Conservation (phyloP, 2,113 vertebrate genomes). For the Indicator maculatus region DNA sequence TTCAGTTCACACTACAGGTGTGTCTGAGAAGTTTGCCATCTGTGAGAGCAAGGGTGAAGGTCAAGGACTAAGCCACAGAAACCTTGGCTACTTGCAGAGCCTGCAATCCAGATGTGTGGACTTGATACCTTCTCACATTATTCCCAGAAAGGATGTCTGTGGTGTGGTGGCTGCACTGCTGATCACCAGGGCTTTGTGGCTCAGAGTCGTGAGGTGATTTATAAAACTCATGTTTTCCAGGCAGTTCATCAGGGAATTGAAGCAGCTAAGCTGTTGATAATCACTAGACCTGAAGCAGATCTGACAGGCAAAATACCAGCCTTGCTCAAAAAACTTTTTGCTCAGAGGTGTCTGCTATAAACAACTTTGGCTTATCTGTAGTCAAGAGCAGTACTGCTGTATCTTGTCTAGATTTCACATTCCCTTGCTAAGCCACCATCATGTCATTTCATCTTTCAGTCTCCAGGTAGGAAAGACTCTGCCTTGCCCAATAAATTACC, state of each 20-base stretch:
- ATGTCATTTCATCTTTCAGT: background rate
- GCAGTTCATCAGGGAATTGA: conserved; percentile 53
- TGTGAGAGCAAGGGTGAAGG: conserved; percentile 37
- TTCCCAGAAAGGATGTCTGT: conserved; percentile 42
- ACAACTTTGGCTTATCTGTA: conserved; percentile 42
- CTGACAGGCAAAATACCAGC: conserved; percentile 34
- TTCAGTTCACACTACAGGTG: conserved; percentile 25
- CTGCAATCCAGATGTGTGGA: conserved; percentile 52
- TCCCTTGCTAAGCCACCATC: background rate
- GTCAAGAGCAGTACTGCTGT: background rate
- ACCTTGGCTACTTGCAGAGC: conserved; percentile 58
- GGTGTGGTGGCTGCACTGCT: conserved; percentile 34
- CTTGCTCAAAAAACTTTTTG: conserved; percentile 12
- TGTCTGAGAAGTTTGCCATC: conserved; percentile 36
- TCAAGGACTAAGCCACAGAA: conserved; percentile 56
- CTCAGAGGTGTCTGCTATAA: conserved; percentile 24
- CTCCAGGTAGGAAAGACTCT: background rate
- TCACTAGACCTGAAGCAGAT: conserved; percentile 46
- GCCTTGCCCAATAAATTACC: background rate
- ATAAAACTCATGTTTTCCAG: conserved; percentile 29
- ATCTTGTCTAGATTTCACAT: background rate
- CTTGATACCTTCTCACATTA: conserved; percentile 27
- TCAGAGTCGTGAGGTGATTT: conserved; percentile 19
- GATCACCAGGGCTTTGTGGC: conserved; percentile 28
- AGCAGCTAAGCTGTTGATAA: conserved; percentile 56